Percentiles rank a stretch among this genome's conserved stretches.
phyloP scores from a whole-genome alignment of 2,888 invertebrate species.

The Stenodera caucasica region DNA sequence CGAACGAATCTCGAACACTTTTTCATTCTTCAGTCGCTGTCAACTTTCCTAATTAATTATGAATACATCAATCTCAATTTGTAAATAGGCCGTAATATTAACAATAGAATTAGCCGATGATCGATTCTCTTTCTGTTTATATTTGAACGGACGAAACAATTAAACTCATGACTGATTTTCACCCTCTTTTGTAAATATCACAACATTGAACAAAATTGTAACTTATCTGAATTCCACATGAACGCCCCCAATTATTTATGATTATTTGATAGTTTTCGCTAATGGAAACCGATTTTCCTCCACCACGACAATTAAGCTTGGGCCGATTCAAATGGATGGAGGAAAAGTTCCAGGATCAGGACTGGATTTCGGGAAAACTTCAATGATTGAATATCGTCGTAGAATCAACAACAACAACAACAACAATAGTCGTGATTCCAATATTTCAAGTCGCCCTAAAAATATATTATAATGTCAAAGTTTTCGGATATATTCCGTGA shows the following conservation, averaged over 20 bases:
- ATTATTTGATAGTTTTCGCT: neutral
- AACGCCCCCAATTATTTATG: neutral
- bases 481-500: constrained; percentile 35
- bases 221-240: neutral
- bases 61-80: neutral
- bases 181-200: neutral
- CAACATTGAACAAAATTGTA: neutral
- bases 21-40: neutral
- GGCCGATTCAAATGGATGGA: too few species aligned
- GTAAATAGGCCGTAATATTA: neutral
- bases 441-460: constrained; percentile 1
- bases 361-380: neutral
- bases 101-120: too few species aligned
- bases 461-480: constrained; percentile 17
- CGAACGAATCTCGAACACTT: neutral
- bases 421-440: neutral
- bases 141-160: neutral
- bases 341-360: neutral
- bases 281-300: too few species aligned
- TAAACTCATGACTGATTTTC: neutral
- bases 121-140: neutral
- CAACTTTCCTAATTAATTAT: neutral
- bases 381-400: neutral
- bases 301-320: too few species aligned
- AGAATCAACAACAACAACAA: neutral